These are phyloP conservation scores for Oreocharis arfaki DNA, from an alignment of 2,113 vertebrate species.

Conservation along the genomic window DNA sequence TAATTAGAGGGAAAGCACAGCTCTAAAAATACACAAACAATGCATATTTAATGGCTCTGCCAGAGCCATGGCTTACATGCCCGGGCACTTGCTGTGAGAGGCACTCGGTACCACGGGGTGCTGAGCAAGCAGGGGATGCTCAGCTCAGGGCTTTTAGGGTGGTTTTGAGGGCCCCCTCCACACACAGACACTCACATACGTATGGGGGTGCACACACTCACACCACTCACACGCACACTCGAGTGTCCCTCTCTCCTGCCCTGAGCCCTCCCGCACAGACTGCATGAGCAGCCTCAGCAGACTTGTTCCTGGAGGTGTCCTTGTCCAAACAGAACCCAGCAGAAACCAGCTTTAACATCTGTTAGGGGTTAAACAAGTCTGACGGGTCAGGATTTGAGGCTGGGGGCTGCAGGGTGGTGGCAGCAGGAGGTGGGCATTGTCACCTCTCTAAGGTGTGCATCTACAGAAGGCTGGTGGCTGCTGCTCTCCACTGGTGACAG, in stretches of 20 bases:
- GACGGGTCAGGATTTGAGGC: not conserved
- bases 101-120: not conserved
- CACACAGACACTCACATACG: rapidly evolving
- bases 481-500: not conserved
- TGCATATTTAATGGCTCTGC: not conserved
- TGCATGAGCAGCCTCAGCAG: not conserved
- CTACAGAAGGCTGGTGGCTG: not conserved
- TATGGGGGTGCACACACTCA: not conserved
- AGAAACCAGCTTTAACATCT: rapidly evolving
- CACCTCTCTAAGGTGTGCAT: not conserved
- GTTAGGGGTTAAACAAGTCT: not conserved
- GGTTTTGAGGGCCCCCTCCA: not conserved
- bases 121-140: not conserved
- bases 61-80: not conserved
- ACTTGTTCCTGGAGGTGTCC: not conserved
- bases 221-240: not conserved
- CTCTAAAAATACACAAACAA: not conserved
- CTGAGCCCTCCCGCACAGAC: rapidly evolving
- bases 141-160: not conserved
- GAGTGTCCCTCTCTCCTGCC: rapidly evolving
- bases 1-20: not conserved
- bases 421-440: not conserved
- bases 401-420: not conserved
- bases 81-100: not conserved
- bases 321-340: not conserved